Conservation (phyloP, 23 tunicate species). For the Ciona savignyi region DNA sequence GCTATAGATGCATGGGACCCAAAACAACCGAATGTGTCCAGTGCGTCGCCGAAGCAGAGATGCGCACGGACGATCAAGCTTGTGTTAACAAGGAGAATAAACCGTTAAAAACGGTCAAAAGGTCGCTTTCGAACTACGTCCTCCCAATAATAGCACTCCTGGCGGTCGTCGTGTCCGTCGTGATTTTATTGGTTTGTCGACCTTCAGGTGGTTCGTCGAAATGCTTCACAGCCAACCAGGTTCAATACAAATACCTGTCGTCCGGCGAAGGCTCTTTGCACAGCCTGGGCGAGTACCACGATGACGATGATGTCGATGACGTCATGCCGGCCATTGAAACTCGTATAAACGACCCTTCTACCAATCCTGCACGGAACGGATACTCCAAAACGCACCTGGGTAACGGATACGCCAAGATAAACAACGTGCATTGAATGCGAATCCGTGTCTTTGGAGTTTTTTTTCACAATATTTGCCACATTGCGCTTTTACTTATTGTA, state of each 20-base stretch:
- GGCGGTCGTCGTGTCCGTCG: slow-evolving; percentile 8
- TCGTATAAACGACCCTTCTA: no score
- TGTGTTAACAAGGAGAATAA: background rate
- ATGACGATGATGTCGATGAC: background rate
- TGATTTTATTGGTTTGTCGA: background rate
- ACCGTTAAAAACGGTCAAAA: background rate
- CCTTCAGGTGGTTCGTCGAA: background rate
- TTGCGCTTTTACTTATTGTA: no score
- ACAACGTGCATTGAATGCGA: no score
- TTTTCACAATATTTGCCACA: no score
- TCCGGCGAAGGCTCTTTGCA: slow-evolving; percentile 25
- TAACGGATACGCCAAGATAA: no score
- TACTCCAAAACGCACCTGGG: no score
- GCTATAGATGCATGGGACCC: slow-evolving; percentile 45
- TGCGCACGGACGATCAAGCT: background rate
- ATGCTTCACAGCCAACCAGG: background rate
- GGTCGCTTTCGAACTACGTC: background rate
- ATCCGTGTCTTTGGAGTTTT: no score
- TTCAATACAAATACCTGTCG: slow-evolving; percentile 45
- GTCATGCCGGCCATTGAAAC: background rate
- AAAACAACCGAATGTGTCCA: slow-evolving; percentile 21
- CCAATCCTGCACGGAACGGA: no score
- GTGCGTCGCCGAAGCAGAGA: slow-evolving; percentile 35
- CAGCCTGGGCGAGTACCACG: slow-evolving; percentile 9
- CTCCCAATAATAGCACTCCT: slow-evolving; percentile 9